Percentiles rank a stretch among this genome's conserved stretches.
These are phyloP conservation scores for Pogonomyrmex barbatus DNA, from an alignment of 1,140 invertebrate species.

Conservation along the genomic window DNA sequence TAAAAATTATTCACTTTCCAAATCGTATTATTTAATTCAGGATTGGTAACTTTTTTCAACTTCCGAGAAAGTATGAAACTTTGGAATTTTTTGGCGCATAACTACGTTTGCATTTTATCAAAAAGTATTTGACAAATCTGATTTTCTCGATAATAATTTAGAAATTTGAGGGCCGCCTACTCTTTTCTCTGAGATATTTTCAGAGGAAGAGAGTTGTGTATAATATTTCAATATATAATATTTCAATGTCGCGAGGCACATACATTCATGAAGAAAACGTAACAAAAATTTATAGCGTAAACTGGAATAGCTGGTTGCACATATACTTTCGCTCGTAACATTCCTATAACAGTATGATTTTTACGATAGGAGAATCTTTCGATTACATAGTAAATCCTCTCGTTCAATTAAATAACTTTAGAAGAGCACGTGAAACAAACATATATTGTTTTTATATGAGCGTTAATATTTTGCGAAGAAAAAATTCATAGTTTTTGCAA, in stretches of 20 bases:
- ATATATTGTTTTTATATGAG: neutral
- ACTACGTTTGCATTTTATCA: neutral
- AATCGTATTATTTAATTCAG: neutral
- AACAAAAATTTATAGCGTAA: conserved; percentile 41
- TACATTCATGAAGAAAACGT: conserved; percentile 1
- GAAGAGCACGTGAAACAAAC: neutral
- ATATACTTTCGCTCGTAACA: conserved; percentile 19
- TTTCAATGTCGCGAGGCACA: neutral
- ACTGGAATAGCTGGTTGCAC: conserved; percentile 18
- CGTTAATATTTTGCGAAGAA: neutral
- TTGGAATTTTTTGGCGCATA: neutral
- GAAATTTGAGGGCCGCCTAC: neutral
- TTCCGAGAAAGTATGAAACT: neutral
- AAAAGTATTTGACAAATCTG: conserved; percentile 1
- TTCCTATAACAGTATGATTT: conserved; percentile 8
- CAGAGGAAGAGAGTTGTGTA: neutral
- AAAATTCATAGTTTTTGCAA: neutral
- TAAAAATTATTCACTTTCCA: neutral
- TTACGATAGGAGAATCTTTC: conserved; percentile 36
- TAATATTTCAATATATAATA: conserved; percentile 30
- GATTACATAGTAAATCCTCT: conserved; percentile 24
- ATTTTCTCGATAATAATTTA: neutral
- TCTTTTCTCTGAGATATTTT: neutral
- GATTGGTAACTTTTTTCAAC: neutral
- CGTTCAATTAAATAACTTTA: conserved; percentile 41